Percentiles rank a stretch among this genome's conserved stretches.
Conservation (phyloP, 2,888 invertebrate genomes). For the Seira sanloemensis region DNA sequence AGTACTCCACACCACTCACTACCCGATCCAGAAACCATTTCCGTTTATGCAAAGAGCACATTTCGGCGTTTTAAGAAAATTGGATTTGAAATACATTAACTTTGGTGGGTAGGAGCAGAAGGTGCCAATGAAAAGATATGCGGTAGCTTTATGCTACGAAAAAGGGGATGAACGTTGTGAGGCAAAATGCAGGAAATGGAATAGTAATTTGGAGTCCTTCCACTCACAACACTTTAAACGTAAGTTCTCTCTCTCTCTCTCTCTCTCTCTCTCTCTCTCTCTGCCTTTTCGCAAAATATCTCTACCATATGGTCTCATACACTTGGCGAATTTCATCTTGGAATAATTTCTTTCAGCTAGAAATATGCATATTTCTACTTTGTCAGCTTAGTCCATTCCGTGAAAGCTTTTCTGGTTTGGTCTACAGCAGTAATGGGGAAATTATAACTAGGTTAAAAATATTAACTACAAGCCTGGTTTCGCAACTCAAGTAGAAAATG, state of each 20-base stretch:
- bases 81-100: constrained; percentile 60
- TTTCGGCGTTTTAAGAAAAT: constrained; percentile 57
- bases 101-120: constrained; percentile 52
- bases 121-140: constrained; percentile 22
- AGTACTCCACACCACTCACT: not conserved
- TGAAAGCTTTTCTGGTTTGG: not conserved
- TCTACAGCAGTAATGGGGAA: not conserved
- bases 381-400: not conserved
- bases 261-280: not conserved
- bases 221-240: not conserved
- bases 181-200: constrained; percentile 4
- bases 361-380: not conserved
- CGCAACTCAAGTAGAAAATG: not conserved
- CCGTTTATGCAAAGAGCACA: constrained; percentile 1
- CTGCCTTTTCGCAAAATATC: not conserved
- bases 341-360: not conserved
- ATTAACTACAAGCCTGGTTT: not conserved
- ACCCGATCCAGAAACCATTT: not conserved
- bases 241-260: not conserved
- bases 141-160: not conserved
- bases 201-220: not conserved
- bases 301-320: not conserved
- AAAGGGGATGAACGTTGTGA: not conserved
- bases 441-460: not conserved
- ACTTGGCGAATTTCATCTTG: not conserved